Percentiles rank a stretch among this genome's conserved stretches.
These are phyloP conservation scores for Trinorchestia longiramus DNA, from an alignment of 1,140 invertebrate genomes.

Conservation along the genomic window DNA sequence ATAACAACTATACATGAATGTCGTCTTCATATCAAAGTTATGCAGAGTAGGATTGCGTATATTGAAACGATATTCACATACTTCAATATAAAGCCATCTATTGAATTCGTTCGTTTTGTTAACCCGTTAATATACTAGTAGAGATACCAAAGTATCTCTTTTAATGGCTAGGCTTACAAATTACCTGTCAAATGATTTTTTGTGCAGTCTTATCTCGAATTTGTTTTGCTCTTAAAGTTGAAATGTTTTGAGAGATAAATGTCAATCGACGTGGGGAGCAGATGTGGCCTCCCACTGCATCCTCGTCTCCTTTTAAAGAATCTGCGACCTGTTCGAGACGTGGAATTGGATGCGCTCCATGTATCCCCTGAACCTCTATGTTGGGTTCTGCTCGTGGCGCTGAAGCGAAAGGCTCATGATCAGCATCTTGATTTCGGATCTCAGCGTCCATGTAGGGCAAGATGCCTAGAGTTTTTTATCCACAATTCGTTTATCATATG, in stretches of 20 bases:
- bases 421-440: neutral
- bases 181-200: neutral
- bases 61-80: neutral
- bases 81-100: neutral
- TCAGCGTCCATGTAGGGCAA: neutral
- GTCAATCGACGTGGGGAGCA: neutral
- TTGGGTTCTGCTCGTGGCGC: neutral
- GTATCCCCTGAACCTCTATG: neutral
- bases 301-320: conserved; percentile 34
- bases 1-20: neutral
- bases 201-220: neutral
- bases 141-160: neutral
- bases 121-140: neutral
- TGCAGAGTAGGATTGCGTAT: neutral
- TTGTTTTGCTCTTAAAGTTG: neutral
- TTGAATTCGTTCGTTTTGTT: neutral
- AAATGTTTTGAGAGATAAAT: neutral
- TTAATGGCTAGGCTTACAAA: neutral
- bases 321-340: neutral
- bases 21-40: neutral
- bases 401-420: neutral
- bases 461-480: neutral
- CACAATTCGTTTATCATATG: neutral
- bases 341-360: conserved; percentile 23
- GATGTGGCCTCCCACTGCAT: conserved; percentile 22